phyloP scores from a whole-genome alignment of 2,797 vertebrate genomes.

The Eurystomus glaucurus region DNA sequence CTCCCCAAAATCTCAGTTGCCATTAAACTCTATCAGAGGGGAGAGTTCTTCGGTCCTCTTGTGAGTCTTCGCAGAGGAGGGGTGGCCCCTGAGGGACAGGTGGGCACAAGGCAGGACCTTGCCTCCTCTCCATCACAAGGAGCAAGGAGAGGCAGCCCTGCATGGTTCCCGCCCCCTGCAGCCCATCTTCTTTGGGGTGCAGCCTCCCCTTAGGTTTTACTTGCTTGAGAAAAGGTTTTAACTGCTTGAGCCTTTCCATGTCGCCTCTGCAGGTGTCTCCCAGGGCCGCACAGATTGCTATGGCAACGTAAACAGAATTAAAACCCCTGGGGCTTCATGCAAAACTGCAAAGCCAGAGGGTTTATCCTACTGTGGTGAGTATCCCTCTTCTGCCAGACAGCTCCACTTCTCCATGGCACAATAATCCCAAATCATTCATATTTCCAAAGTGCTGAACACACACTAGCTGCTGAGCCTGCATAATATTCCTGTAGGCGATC shows the following conservation, averaged over 20 bases:
- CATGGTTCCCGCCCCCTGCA: fast-evolving
- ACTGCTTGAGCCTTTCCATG: fast-evolving
- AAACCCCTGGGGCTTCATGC: slow-evolving; percentile 42
- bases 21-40: not conserved
- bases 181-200: fast-evolving
- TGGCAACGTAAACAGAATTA: slow-evolving; percentile 27
- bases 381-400: not conserved
- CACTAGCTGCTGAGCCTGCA: not conserved
- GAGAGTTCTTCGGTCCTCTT: not conserved
- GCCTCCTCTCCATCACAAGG: not conserved
- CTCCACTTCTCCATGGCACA: not conserved
- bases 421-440: not conserved
- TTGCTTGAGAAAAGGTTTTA: not conserved
- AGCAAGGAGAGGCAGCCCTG: not conserved
- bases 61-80: not conserved
- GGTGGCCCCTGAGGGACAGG: not conserved
- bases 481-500: not conserved
- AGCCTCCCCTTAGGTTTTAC: not conserved
- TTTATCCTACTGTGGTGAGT: slow-evolving; percentile 56
- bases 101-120: not conserved
- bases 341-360: slow-evolving; percentile 28
- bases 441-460: not conserved
- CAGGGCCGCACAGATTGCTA: slow-evolving; percentile 40
- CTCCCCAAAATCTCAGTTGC: not conserved
- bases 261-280: slow-evolving; percentile 7